These are phyloP conservation scores for Corythucha ciliata DNA, from an alignment of 2,888 invertebrate species.

Conservation along the genomic window DNA sequence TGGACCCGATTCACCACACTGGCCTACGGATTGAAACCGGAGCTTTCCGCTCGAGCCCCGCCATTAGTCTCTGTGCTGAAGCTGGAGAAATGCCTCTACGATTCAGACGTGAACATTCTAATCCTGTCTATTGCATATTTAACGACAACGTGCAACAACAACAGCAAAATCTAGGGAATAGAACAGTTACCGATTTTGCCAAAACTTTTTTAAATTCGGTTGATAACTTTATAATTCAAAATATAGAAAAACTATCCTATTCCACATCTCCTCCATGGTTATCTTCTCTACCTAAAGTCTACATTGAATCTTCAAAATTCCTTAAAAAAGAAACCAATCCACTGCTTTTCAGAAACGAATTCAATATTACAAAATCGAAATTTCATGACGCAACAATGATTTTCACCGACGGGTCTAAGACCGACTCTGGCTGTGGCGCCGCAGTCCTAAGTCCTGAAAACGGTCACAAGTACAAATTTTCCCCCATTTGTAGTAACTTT, in stretches of 20 bases:
- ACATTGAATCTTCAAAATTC: neutral
- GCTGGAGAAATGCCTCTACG: neutral
- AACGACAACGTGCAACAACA: neutral
- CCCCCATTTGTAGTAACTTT: neutral
- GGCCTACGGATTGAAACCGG: neutral
- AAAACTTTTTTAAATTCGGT: neutral
- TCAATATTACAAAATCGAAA: neutral
- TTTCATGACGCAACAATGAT: neutral
- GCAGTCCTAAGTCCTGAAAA: neutral
- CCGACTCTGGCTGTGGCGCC: neutral
- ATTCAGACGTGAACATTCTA: neutral
- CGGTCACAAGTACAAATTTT: neutral
- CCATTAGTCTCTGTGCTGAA: neutral
- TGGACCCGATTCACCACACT: neutral
- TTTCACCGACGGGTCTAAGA: neutral
- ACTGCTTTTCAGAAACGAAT: neutral
- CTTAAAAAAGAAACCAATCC: neutral
- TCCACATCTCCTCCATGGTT: too few species aligned
- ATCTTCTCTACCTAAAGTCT: neutral
- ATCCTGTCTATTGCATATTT: neutral
- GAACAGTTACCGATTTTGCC: neutral
- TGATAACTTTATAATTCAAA: too few species aligned
- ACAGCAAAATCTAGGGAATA: neutral
- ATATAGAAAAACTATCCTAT: too few species aligned
- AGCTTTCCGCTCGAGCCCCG: neutral